phyloP scores from a whole-genome alignment of 2,113 vertebrate species.

The Calidris pugnax region DNA sequence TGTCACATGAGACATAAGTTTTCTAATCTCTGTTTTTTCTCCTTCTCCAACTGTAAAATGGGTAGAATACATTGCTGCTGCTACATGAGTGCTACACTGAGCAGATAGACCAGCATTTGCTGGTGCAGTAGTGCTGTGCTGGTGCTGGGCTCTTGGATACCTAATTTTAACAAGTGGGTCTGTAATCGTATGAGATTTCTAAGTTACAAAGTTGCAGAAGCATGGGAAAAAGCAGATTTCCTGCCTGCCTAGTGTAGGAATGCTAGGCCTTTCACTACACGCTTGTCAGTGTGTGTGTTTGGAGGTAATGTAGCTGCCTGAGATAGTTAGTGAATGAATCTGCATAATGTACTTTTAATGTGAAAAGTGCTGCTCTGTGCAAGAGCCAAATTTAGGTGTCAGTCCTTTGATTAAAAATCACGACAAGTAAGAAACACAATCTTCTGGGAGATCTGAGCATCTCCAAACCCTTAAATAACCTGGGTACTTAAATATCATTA shows the following conservation, averaged over 20 bases:
- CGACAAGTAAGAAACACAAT: fast-evolving
- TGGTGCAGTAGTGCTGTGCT: fast-evolving
- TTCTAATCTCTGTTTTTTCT: background rate
- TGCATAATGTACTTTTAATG: background rate
- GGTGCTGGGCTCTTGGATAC: background rate
- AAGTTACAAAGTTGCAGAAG: background rate
- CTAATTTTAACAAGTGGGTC: background rate
- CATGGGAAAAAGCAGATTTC: background rate
- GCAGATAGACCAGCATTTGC: background rate
- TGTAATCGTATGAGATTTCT: background rate
- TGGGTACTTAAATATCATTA: background rate
- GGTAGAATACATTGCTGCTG: background rate
- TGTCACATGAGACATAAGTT: background rate
- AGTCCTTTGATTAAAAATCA: background rate
- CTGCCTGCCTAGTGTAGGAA: background rate
- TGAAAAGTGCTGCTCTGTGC: background rate
- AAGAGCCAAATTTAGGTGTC: background rate
- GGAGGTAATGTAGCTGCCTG: background rate
- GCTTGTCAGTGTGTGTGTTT: background rate
- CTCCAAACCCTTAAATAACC: background rate
- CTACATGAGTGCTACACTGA: background rate
- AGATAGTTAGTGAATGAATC: background rate
- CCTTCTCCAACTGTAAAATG: background rate
- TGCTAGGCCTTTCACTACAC: fast-evolving
- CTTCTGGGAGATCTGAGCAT: background rate